Evolutionary conservation across 2,797 vertebrate species (phyloP).

Genomic region (Pterois miles): DNA sequence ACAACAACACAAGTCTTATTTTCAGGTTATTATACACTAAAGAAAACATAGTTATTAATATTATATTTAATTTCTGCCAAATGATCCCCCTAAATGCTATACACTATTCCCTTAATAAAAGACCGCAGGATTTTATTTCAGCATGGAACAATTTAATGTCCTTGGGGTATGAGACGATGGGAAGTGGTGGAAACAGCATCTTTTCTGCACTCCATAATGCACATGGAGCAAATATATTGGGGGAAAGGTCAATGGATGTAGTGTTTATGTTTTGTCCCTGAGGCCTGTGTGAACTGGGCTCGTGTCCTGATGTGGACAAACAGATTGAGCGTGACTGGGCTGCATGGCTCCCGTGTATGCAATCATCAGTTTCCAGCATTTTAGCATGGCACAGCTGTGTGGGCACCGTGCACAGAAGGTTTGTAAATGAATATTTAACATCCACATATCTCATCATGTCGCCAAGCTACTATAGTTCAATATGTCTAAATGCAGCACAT

Average conservation of each 20-base stretch:
- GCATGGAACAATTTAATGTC: background rate
- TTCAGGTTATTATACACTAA: too few species aligned
- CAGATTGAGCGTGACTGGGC: slow-evolving; percentile 30
- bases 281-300: slow-evolving; percentile 26
- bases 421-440: slow-evolving; percentile 43
- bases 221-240: slow-evolving; percentile 19
- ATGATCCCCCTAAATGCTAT: too few species aligned
- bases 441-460: slow-evolving; percentile 1
- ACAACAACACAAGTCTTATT: too few species aligned
- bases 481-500: background rate
- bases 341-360: background rate
- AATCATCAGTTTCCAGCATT: slow-evolving; percentile 11
- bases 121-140: background rate
- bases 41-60: too few species aligned
- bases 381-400: background rate
- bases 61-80: too few species aligned
- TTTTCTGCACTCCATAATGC: slow-evolving; percentile 9
- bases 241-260: slow-evolving; percentile 30
- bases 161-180: background rate
- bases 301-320: slow-evolving; percentile 42
- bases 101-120: background rate
- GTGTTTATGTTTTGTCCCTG: slow-evolving; percentile 22
- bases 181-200: slow-evolving; percentile 5
- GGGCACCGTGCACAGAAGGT: background rate
- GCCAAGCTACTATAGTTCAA: background rate